phyloP scores from a whole-genome alignment of 1,140 invertebrate genomes.

The Hylaeus volcanicus region DNA sequence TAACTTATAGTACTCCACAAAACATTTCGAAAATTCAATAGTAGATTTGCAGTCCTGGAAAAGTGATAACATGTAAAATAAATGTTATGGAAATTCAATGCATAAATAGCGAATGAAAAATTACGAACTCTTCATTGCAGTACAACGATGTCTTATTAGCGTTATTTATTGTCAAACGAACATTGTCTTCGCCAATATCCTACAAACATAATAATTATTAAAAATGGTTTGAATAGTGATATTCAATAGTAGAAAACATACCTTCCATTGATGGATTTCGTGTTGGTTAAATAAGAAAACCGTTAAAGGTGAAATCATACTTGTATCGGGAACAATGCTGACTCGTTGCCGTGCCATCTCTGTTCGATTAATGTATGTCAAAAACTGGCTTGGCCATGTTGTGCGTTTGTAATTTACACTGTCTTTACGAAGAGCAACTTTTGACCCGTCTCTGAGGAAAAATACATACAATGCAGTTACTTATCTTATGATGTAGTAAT shows the following conservation, averaged over 20 bases:
- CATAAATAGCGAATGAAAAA: constrained; percentile 23
- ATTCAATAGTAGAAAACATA: constrained; percentile 49
- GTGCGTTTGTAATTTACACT: constrained; percentile 82
- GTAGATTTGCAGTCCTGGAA: constrained; percentile 76
- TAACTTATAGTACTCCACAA: constrained; percentile 81
- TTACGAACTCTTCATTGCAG: constrained; percentile 76
- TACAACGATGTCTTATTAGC: constrained; percentile 72
- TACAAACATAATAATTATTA: constrained; percentile 1
- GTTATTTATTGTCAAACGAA: constrained; percentile 68
- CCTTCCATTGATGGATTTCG: constrained; percentile 55
- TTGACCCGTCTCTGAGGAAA: constrained; percentile 76
- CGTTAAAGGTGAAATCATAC: constrained; percentile 80
- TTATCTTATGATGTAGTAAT: not conserved
- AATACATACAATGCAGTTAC: constrained; percentile 48
- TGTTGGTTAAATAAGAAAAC: constrained; percentile 80
- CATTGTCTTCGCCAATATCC: not conserved
- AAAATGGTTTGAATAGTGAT: not conserved
- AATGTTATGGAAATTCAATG: not conserved
- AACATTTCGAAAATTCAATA: constrained; percentile 79
- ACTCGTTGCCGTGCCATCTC: constrained; percentile 78
- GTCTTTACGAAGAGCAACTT: constrained; percentile 79
- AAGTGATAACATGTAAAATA: constrained; percentile 49
- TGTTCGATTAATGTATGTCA: constrained; percentile 77
- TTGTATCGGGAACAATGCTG: constrained; percentile 79
- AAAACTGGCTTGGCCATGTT: constrained; percentile 71